Evolutionary conservation across 2,797 vertebrate genomes (phyloP), one percentile per base, ranked within the genome.

Genomic region (Enteromius radiatus): DNA sequence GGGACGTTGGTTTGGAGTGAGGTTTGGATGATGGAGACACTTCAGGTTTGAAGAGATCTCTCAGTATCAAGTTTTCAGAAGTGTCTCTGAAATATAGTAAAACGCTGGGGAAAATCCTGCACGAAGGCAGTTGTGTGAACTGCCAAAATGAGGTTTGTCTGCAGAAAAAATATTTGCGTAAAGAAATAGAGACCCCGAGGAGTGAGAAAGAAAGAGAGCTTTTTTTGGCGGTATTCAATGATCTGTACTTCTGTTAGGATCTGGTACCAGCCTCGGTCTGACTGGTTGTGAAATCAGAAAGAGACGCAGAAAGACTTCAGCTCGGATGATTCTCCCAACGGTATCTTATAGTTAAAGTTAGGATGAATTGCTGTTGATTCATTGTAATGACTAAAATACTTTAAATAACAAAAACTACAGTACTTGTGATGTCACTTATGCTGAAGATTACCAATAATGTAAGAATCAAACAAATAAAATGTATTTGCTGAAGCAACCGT

Each of bases 101-200:
- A 91, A 91, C 92, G 89, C 41, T 23, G 36, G 70, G 92, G 92
- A 93, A 94, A 93, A 91, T 91, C 88, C 87, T 91, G 86, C 84
- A 89, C 89, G 90, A 89, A 91, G 91, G 91, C 90, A 91, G 89
- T 89, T 92, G 89, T 91, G 86, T 88, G 87, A 63, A 76, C 91
- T 91, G 92, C 92, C 94, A 93, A 91, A 90, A 84, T 89, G 89
- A 93, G 92, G 92, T 92, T 93, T 93, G 88, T 87, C 87, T 92
- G 89, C 87, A 93, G 89, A 89, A 90, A 94, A 94, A 94, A 95
- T 93, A 94, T 94, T 94, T 93, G 91, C 88, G 91, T 86, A 82
- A 86, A 91, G 91, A 92, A 84, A 81, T 91, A 77, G 85, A 90
- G 79, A 88, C 85, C 86, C 85, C 77, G 89, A 86, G 84, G 91